Evolutionary conservation across 2,113 vertebrate genomes (phyloP).

Genomic region (Gavia stellata): DNA sequence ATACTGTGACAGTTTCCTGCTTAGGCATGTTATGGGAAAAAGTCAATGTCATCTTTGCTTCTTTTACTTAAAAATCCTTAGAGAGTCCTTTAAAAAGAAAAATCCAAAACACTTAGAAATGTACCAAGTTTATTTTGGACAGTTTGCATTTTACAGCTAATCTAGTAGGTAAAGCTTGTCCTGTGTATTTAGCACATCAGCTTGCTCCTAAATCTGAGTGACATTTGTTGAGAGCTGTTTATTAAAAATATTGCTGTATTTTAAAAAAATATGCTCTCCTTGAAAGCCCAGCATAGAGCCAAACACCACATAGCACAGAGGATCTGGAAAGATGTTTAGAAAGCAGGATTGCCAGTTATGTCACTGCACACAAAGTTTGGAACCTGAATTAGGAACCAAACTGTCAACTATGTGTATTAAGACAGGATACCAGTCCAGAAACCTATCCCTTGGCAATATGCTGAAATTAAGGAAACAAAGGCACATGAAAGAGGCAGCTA

Average conservation of each 20-base stretch:
- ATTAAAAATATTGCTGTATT: conserved; percentile 19
- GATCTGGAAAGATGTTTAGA: conserved; percentile 24
- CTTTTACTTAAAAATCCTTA: not conserved
- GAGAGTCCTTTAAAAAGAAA: not conserved
- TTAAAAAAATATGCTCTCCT: not conserved
- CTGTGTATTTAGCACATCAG: not conserved
- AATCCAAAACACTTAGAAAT: not conserved
- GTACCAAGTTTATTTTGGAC: not conserved
- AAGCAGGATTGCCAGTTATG: not conserved
- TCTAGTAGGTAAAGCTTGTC: not conserved
- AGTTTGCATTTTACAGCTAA: not conserved
- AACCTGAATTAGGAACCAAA: not conserved
- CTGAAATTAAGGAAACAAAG: conserved; percentile 9
- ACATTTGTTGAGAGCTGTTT: conserved; percentile 2
- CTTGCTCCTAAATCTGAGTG: not conserved
- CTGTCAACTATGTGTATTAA: not conserved
- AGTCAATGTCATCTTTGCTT: not conserved
- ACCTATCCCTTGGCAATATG: not conserved
- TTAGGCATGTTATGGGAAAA: not conserved
- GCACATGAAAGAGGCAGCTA: not conserved
- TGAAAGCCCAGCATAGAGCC: not conserved
- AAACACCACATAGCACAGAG: conserved; percentile 31
- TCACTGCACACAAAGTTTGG: not conserved
- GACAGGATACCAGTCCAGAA: not conserved
- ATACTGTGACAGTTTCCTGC: not conserved